Conservation (phyloP, 2,113 vertebrate genomes). For the Eolophus roseicapilla region DNA sequence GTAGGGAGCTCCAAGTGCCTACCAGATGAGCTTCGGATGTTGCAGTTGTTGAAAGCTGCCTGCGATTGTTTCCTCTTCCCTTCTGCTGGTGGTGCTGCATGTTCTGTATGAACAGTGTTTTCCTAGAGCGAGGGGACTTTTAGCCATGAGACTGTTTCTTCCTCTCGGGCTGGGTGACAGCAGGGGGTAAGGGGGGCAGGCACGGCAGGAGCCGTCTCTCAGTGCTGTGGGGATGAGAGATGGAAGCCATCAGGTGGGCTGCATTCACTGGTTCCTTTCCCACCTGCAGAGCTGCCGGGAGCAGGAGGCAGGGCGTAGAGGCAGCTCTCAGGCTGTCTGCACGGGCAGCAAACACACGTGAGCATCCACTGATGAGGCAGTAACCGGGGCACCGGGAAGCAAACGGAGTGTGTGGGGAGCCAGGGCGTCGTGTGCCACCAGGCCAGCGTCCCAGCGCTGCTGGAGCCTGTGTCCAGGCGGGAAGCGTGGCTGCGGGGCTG, state of each 20-base stretch:
- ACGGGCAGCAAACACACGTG: background rate
- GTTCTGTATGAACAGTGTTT: background rate
- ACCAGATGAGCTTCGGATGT: accelerated
- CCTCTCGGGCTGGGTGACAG: background rate
- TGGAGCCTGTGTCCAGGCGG: background rate
- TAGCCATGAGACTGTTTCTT: background rate
- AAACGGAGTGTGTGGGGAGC: background rate
- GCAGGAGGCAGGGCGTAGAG: background rate
- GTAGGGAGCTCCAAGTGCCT: background rate
- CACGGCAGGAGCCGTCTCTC: background rate
- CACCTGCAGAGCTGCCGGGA: background rate
- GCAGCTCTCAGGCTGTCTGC: background rate
- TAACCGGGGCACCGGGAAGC: background rate
- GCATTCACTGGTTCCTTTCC: background rate
- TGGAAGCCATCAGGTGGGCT: background rate
- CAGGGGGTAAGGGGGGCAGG: background rate
- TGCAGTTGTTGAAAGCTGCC: background rate
- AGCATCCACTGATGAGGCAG: background rate
- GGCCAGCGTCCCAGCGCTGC: background rate
- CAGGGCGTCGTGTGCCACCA: background rate
- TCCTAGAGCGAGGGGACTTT: background rate
- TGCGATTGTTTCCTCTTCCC: background rate
- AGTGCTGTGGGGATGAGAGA: background rate
- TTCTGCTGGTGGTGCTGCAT: accelerated
- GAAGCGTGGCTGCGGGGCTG: background rate